These are phyloP conservation scores for Reticulitermes lucifugus DNA, from an alignment of 2,888 invertebrate genomes.

Conservation along the genomic window DNA sequence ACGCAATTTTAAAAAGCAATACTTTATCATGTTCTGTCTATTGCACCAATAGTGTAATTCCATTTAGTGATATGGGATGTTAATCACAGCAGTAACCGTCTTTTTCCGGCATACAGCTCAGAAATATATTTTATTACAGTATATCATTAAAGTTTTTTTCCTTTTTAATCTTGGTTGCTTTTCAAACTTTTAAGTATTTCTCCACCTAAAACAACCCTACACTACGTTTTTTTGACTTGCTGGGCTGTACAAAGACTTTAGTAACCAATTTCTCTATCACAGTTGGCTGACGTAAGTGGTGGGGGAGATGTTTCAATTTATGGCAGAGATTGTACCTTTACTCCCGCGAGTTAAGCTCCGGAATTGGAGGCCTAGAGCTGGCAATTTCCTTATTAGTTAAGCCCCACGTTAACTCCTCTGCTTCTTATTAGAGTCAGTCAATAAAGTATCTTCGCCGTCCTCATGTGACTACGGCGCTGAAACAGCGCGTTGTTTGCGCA, in stretches of 20 bases:
- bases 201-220: not conserved
- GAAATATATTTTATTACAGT: no score
- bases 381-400: constrained; percentile 42
- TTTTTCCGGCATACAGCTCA: no score
- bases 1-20: no score
- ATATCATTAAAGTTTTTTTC: no score
- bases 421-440: constrained; percentile 19
- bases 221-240: not conserved
- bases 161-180: no score
- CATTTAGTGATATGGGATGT: no score
- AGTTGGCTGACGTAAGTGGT: not conserved
- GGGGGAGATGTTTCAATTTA: constrained; percentile 30
- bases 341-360: constrained; percentile 18
- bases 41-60: no score
- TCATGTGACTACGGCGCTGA: not conserved
- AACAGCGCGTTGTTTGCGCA: not conserved
- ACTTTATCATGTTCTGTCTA: no score
- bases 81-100: no score
- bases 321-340: constrained; percentile 16
- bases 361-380: constrained; percentile 37
- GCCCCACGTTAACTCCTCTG: not conserved
- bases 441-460: not conserved
- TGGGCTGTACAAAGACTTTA: not conserved
- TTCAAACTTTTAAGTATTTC: no score
- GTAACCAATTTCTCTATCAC: constrained; percentile 19